phyloP scores from a whole-genome alignment of 2,113 vertebrate species.

The Varanus komodoensis region DNA sequence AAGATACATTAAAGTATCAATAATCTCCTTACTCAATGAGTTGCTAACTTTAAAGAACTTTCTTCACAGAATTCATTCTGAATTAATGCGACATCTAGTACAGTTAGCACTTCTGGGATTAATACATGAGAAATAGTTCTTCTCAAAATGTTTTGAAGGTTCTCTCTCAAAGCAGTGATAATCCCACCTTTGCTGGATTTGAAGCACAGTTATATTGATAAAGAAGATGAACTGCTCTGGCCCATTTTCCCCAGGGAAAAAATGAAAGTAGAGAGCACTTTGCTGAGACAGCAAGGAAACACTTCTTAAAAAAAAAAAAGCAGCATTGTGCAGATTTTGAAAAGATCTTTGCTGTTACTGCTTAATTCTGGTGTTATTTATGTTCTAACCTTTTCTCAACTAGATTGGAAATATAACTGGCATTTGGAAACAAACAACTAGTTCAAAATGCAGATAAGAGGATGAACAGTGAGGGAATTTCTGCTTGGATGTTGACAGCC shows the following conservation, averaged over 20 bases:
- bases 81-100: background rate
- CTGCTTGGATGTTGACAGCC: background rate
- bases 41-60: background rate
- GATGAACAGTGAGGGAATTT: background rate
- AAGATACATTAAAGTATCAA: constrained; percentile 48
- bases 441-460: background rate
- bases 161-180: background rate
- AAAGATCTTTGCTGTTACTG: background rate
- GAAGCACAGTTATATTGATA: background rate
- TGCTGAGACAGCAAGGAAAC: background rate
- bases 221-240: background rate
- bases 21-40: background rate
- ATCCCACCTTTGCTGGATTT: background rate
- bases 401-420: background rate
- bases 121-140: background rate
- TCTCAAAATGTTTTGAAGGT: background rate
- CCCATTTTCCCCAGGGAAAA: background rate
- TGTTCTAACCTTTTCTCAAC: background rate
- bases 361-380: too few species aligned
- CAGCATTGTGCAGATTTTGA: background rate
- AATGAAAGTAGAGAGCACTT: background rate
- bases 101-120: background rate
- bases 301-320: too few species aligned
- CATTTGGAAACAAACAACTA: background rate
- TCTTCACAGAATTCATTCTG: background rate